These are phyloP conservation scores for Chrysolina oricalcia DNA, from an alignment of 2,888 invertebrate genomes.

Conservation along the genomic window DNA sequence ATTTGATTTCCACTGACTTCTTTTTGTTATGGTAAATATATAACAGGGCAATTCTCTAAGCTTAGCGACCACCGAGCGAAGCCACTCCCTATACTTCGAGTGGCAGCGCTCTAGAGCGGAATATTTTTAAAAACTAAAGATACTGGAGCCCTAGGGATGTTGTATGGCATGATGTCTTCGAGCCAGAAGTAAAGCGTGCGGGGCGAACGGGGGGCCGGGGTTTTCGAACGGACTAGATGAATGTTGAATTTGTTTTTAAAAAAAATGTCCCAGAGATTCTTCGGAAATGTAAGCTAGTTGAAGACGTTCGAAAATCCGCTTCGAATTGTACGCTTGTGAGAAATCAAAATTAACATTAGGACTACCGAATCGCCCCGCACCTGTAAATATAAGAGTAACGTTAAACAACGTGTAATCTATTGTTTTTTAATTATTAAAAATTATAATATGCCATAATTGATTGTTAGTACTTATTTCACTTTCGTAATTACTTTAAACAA, in stretches of 20 bases:
- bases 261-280: no score
- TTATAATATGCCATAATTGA: slow-evolving; percentile 54
- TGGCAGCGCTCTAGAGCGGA: slow-evolving; percentile 45
- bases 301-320: not conserved
- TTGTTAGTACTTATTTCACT: slow-evolving; percentile 65
- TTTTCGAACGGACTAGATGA: not conserved
- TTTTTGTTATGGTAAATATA: slow-evolving; percentile 54
- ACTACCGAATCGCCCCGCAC: slow-evolving; percentile 30
- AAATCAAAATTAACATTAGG: not conserved
- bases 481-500: slow-evolving; percentile 50
- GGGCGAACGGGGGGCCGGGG: slow-evolving; percentile 17
- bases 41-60: slow-evolving; percentile 71
- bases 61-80: slow-evolving; percentile 60
- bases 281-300: not conserved
- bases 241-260: not conserved
- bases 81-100: slow-evolving; percentile 35
- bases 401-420: slow-evolving; percentile 39
- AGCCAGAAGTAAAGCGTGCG: slow-evolving; percentile 31
- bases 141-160: slow-evolving; percentile 53
- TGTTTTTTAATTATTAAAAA: slow-evolving; percentile 44
- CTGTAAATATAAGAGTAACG: slow-evolving; percentile 40
- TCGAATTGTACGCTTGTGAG: not conserved
- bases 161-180: slow-evolving; percentile 38
- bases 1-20: slow-evolving; percentile 56
- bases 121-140: slow-evolving; percentile 48